Conservation (phyloP, 2,797 vertebrate species). For the Anolis apletophallus region DNA sequence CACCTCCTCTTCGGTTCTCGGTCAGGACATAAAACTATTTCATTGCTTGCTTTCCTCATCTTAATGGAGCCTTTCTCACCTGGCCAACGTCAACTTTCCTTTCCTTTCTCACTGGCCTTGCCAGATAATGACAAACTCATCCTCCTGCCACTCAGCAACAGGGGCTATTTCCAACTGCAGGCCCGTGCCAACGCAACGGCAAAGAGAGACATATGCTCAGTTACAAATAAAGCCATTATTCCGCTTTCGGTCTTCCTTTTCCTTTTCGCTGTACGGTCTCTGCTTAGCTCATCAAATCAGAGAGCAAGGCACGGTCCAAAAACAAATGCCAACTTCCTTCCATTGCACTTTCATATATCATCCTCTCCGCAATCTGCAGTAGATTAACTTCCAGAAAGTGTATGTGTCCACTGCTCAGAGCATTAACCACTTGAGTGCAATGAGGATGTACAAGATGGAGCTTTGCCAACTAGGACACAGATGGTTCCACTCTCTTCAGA, state of each 20-base stretch:
- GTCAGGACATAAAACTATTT: constrained; percentile 75
- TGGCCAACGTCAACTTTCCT: constrained; percentile 80
- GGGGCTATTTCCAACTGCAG: constrained; percentile 35
- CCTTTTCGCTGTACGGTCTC: constrained; percentile 65
- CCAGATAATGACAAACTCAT: constrained; percentile 73
- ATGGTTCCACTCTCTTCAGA: not conserved
- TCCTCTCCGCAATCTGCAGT: constrained; percentile 50
- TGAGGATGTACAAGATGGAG: not conserved
- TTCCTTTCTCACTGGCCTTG: constrained; percentile 84
- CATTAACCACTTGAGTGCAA: constrained; percentile 50
- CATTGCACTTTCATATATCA: constrained; percentile 54
- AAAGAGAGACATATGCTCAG: constrained; percentile 62
- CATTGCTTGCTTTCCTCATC: constrained; percentile 76
- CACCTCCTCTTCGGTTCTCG: constrained; percentile 63
- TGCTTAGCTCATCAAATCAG: constrained; percentile 73
- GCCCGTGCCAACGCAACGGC: constrained; percentile 58
- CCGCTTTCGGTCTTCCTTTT: constrained; percentile 68
- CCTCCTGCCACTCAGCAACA: constrained; percentile 67
- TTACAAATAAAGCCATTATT: constrained; percentile 70
- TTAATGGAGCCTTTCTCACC: constrained; percentile 73
- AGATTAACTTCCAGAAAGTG: constrained; percentile 58
- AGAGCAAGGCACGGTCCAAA: constrained; percentile 55
- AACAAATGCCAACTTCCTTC: constrained; percentile 68
- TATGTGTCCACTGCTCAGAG: constrained; percentile 32
- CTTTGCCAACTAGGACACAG: not conserved